Evolutionary conservation across 2,797 vertebrate species (phyloP).

Genomic region (Gobio occitaniae): DNA sequence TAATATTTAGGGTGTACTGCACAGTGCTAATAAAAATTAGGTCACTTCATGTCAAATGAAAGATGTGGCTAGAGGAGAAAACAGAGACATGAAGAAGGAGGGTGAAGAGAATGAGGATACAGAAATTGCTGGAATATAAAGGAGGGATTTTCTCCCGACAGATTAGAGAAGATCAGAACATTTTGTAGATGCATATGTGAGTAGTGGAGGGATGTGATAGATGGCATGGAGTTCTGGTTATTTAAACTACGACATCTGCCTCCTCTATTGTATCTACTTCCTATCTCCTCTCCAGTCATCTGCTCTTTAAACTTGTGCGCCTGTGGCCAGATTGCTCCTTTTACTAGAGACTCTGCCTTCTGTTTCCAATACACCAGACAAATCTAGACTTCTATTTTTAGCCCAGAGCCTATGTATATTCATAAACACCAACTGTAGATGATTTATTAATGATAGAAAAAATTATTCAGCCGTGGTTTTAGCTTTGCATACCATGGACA

Average conservation of each 20-base stretch:
- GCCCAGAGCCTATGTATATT: conserved; percentile 33
- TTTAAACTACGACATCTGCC: conserved; percentile 26
- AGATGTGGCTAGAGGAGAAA: conserved; percentile 17
- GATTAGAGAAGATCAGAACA: conserved; percentile 8
- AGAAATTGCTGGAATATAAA: conserved; percentile 9
- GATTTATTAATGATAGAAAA: conserved; percentile 51
- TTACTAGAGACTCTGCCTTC: conserved; percentile 40
- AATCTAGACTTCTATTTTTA: conserved; percentile 45
- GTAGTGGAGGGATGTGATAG: not conserved
- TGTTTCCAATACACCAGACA: conserved; percentile 47
- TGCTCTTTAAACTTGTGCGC: conserved; percentile 39
- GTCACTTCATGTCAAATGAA: conserved; percentile 40
- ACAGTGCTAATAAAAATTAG: conserved; percentile 34
- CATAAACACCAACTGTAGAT: conserved; percentile 53
- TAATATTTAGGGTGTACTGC: conserved; percentile 9
- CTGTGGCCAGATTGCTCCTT: conserved; percentile 41
- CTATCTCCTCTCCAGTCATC: conserved; percentile 42
- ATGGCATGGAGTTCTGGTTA: not conserved
- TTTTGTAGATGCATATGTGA: not conserved
- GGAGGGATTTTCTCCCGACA: not conserved
- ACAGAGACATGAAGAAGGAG: conserved; percentile 22
- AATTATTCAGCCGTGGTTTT: conserved; percentile 43
- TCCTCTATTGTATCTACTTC: conserved; percentile 26
- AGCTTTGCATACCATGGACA: conserved; percentile 21
- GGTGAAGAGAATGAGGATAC: conserved; percentile 10